Evolutionary conservation across 2,888 invertebrate genomes (phyloP), one percentile per base, ranked within the genome.

Genomic region (Tenthredo scrophulariae): DNA sequence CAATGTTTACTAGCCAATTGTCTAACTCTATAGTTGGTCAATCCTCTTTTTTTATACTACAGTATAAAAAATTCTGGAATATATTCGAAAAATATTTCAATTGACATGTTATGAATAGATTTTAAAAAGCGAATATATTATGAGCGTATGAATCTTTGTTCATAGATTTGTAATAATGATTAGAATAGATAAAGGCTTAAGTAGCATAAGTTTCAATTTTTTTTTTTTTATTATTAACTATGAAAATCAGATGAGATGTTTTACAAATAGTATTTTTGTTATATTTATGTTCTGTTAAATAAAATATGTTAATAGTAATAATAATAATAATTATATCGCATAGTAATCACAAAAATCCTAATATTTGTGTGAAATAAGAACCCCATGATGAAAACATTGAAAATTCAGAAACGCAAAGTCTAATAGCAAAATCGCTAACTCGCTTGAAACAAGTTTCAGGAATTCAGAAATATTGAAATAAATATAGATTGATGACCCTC

Each of bases 341-440:
- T 15, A 18, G 15, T 33, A 18, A 54, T 50, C 33, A 29, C 67
- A 67, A 67, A 70, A 67, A 70, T 70, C 33, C 9, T 65, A 33
- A 67, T 67, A 67, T 70, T 9, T 37, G 33, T 70, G 37, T 37
- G 70, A 70, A 70, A 70, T 70, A 54, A 58, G 37, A 58, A 54
- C 6, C 43, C 74, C 2, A 26, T 43, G 43, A n/a, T n/a, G 10
- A 33, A 54, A 79, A 22, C 37, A n/a, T 15, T 29, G 54, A 33
- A n/a, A 54, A 79, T 33, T 79, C 7, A 33, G 54, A 79, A 37
- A 37, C 54, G 26, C 75, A 18, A 26, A 75, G 46, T 46, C 80
- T 62, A 62, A 62, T 80, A 80, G 80, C 62, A 62, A 80, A 80
- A 80, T 80, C n/a, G 80, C 40, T 40, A 26, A 80, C 13, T 22